phyloP scores from a whole-genome alignment of 2,888 invertebrate genomes.

The Sarcophaga carnaria region DNA sequence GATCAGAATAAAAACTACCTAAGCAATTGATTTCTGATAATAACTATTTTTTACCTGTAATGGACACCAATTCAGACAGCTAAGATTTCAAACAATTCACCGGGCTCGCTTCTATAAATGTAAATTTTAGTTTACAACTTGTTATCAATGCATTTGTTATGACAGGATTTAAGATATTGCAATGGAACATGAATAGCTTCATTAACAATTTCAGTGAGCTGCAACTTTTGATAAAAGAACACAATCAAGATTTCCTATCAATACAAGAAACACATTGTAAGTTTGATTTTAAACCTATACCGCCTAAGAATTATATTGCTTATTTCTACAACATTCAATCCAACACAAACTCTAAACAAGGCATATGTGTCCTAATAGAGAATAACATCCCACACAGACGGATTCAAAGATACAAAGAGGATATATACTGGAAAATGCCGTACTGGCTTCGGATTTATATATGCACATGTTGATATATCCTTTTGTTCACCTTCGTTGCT shows the following conservation, averaged over 20 bases:
- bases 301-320: constrained; percentile 19
- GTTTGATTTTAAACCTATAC: constrained; percentile 26
- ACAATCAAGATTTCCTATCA: constrained; percentile 30
- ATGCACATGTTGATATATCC: neutral
- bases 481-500: neutral
- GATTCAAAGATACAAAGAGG: neutral
- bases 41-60: too few species aligned
- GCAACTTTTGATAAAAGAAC: constrained; percentile 30
- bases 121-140: constrained; percentile 13
- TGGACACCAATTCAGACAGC: too few species aligned
- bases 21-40: too few species aligned
- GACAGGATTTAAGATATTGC: constrained; percentile 28
- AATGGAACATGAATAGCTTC: constrained; percentile 48
- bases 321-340: constrained; percentile 11
- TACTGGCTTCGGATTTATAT: too few species aligned
- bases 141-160: neutral
- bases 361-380: constrained; percentile 33
- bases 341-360: constrained; percentile 38
- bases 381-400: constrained; percentile 35
- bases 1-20: too few species aligned
- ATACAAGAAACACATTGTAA: constrained; percentile 38
- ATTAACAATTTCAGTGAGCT: constrained; percentile 39
- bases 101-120: neutral
- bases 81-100: too few species aligned
- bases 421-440: too few species aligned